Evolutionary conservation across 2,888 invertebrate species (phyloP).

Genomic region (Sialis fuliginosa): DNA sequence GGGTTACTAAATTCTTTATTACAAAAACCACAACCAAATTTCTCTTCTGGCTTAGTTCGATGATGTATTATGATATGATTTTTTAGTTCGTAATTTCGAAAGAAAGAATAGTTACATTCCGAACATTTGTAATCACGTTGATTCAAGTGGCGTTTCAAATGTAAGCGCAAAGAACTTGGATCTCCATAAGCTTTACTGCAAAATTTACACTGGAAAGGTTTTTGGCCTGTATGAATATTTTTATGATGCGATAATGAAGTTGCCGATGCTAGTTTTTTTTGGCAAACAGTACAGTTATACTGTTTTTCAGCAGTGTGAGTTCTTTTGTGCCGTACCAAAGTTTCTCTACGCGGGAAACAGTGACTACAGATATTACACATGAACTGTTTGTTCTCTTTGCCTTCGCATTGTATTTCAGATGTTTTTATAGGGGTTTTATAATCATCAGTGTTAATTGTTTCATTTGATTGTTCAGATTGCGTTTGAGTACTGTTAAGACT

Average conservation of each 20-base stretch:
- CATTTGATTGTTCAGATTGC: not conserved
- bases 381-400: not conserved
- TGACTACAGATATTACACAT: not conserved
- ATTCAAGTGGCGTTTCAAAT: not conserved
- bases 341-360: not conserved
- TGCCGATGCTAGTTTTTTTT: not conserved
- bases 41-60: not conserved
- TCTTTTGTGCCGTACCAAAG: no score
- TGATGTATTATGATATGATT: not conserved
- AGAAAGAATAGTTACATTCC: no score
- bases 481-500: no score
- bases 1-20: no score
- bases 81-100: no score
- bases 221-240: not conserved
- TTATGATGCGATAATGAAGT: not conserved
- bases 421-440: not conserved
- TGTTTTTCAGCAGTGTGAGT: not conserved
- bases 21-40: not conserved
- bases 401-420: no score
- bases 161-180: not conserved
- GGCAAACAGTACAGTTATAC: not conserved
- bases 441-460: not conserved
- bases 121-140: not conserved
- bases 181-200: not conserved
- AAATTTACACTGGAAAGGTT: not conserved